Base-by-base conservation (phyloP, 2,113 vertebrate species). In the Halichoerus grypus region DNA sequence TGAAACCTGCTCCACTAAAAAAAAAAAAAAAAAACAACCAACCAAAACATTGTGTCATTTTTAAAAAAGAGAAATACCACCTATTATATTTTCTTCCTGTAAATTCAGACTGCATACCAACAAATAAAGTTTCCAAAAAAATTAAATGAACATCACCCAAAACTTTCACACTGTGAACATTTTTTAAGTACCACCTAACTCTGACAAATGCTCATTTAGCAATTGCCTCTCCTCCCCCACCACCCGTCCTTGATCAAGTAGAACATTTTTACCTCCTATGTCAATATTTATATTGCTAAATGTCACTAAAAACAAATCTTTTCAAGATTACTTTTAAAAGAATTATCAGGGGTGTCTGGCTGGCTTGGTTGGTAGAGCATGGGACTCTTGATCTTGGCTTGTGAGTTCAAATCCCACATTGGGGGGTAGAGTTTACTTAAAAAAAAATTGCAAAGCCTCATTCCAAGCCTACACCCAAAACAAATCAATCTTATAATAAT, bases 121-220 rank as follows among this genome's bases (percentile, higher is more conserved):
- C 26, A 69, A 87, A 84, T 76, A 94, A 95, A 24, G 2, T 57
- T 94, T 94, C 18, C 12, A 46, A 55, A 82, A 92, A 65, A 16
- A 28, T 87, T 69, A 61, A 14, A 12, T 83, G 85, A 86, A 57
- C 49, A 76, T 79, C 57, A 79, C 7, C 2, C 26, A 5, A 61
- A 79, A 72, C 9, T 61, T 95, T 90, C 31, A 77, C 11, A 42
- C 21, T 18, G 0, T 15, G 16, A 49, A 77, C 1, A 5, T 83
- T 84, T 84, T 86, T 80, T 36, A 71, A 89, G 49, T 55, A 84
- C 5, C 61, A 55, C 63, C 77, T 82, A 96, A 67, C 55, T 89
- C 59, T 93, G 22, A 31, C 21, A 61, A 96, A 90, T 93, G 46
- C 65, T 67, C 42, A 93, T 13, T 88, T 88, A 72, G 9, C 21